phyloP scores from a whole-genome alignment of 2,888 invertebrate species.

The Drosophila meridionalis region DNA sequence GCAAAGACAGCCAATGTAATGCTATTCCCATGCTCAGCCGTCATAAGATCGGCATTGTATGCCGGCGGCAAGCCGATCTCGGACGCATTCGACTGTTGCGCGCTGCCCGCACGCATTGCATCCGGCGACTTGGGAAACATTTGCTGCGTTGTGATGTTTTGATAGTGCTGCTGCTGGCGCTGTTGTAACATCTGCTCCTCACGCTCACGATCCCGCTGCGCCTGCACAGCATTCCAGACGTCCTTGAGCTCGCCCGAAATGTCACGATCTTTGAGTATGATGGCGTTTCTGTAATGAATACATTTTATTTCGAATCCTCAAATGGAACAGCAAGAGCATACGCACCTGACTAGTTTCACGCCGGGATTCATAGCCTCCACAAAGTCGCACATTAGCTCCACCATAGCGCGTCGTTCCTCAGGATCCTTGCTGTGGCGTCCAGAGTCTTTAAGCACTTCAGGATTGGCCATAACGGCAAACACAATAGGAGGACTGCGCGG shows the following conservation, averaged over 20 bases:
- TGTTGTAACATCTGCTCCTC: conserved; percentile 84
- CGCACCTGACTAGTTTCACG: conserved; percentile 86
- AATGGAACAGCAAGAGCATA: neutral
- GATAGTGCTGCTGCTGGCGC: conserved; percentile 83
- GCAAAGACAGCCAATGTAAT: conserved; percentile 73
- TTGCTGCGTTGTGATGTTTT: conserved; percentile 82
- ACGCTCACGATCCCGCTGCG: conserved; percentile 84
- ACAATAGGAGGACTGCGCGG: conserved; percentile 88
- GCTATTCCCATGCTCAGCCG: conserved; percentile 59
- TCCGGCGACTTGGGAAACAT: conserved; percentile 81
- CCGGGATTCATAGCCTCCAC: conserved; percentile 91
- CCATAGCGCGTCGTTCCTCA: conserved; percentile 88
- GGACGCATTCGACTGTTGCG: conserved; percentile 38
- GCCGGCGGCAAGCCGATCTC: conserved; percentile 54
- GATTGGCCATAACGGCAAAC: conserved; percentile 91
- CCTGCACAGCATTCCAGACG: conserved; percentile 90
- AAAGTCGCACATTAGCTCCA: conserved; percentile 89
- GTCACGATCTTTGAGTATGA: conserved; percentile 89
- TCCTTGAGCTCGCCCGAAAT: conserved; percentile 90
- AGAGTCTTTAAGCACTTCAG: conserved; percentile 89
- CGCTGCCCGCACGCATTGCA: conserved; percentile 58
- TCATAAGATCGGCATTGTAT: conserved; percentile 57
- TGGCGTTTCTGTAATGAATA: conserved; percentile 83
- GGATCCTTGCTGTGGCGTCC: conserved; percentile 89
- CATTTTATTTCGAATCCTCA: neutral